Evolutionary conservation across 2,797 vertebrate genomes (phyloP).

Genomic region (Anguilla anguilla): DNA sequence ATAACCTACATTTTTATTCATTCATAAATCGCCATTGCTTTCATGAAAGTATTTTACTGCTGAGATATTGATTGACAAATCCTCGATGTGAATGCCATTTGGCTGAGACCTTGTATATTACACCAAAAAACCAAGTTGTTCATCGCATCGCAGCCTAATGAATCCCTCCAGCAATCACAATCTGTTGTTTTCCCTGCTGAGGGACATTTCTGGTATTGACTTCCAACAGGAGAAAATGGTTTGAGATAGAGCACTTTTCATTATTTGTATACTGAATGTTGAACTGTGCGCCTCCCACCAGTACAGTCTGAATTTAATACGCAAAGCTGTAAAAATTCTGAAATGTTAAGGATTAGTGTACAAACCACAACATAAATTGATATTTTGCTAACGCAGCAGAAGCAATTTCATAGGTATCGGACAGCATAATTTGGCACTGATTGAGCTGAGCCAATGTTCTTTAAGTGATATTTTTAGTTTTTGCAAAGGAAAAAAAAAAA

Average conservation of each 20-base stretch:
- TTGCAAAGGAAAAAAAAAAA: not conserved
- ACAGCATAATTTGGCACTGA: not conserved
- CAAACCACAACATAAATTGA: not conserved
- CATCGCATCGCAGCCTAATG: conserved; percentile 65
- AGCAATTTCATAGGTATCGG: not conserved
- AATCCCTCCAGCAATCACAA: conserved; percentile 52
- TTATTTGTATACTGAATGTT: conserved; percentile 11
- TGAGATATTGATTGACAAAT: not conserved
- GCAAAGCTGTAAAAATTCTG: not conserved
- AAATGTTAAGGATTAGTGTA: not conserved
- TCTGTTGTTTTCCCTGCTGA: conserved; percentile 55
- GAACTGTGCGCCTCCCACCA: conserved; percentile 34
- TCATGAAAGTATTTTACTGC: conserved; percentile 19
- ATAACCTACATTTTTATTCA: not conserved
- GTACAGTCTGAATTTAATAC: not conserved
- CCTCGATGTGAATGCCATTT: conserved; percentile 16
- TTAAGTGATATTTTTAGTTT: not conserved
- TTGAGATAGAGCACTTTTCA: conserved; percentile 36
- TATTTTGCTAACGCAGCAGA: not conserved
- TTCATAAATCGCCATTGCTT: conserved; percentile 1
- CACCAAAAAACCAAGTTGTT: conserved; percentile 38
- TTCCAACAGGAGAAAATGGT: conserved; percentile 43
- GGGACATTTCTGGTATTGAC: conserved; percentile 53
- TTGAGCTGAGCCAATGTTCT: not conserved
- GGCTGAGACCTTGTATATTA: not conserved